These are phyloP conservation scores for Percopsis omiscomaycus DNA, from an alignment of 2,797 vertebrate species.

Conservation along the genomic window DNA sequence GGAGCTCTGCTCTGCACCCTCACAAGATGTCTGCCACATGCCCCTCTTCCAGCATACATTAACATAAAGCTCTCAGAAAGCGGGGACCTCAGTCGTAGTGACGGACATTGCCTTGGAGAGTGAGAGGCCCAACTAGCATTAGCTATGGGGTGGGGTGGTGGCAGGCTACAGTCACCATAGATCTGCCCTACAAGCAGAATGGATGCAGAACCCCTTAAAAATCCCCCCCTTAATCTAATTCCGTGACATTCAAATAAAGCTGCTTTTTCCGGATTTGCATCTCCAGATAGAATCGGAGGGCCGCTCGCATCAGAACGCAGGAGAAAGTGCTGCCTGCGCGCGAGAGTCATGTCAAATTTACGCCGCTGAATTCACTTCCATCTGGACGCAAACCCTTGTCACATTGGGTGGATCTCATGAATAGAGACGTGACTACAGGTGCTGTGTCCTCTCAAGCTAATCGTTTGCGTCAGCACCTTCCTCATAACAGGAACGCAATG, in stretches of 20 bases:
- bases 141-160: slow-evolving; percentile 8
- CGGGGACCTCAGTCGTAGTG: not conserved
- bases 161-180: slow-evolving; percentile 60
- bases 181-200: slow-evolving; percentile 77
- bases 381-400: slow-evolving; percentile 38
- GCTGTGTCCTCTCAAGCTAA: slow-evolving; percentile 29
- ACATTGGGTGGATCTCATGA: slow-evolving; percentile 12
- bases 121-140: not conserved
- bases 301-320: slow-evolving; percentile 62
- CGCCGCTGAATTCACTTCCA: slow-evolving; percentile 21
- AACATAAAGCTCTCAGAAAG: slow-evolving; percentile 66
- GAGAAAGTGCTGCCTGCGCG: slow-evolving; percentile 34
- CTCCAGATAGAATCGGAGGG: slow-evolving; percentile 69
- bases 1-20: slow-evolving; percentile 50
- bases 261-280: slow-evolving; percentile 59
- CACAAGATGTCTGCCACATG: slow-evolving; percentile 53
- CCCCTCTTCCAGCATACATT: slow-evolving; percentile 52
- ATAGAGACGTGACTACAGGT: slow-evolving; percentile 27
- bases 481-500: not conserved
- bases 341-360: slow-evolving; percentile 47
- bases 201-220: slow-evolving; percentile 47
- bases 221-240: slow-evolving; percentile 77
- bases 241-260: slow-evolving; percentile 78
- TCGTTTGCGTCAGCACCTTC: slow-evolving; percentile 32
- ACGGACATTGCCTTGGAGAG: not conserved